Conservation (phyloP, 2,113 vertebrate species). For the Archilochus colubris region DNA sequence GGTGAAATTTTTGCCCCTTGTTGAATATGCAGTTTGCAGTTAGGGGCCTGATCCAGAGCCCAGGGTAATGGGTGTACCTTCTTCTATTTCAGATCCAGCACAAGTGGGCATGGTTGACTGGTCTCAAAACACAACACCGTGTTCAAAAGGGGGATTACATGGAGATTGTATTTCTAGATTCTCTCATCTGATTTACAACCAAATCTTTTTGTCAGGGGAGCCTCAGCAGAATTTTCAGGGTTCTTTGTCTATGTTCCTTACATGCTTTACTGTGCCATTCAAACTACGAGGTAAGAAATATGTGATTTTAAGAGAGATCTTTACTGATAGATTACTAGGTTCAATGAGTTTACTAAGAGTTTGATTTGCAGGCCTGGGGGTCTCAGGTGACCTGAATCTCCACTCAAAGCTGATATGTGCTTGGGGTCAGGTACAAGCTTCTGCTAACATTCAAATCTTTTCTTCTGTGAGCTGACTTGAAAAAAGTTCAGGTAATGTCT, state of each 20-base stretch:
- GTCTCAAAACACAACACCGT: not conserved
- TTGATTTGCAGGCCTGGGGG: not conserved
- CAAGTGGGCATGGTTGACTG: not conserved
- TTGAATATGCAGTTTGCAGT: not conserved
- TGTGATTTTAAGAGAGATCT: not conserved
- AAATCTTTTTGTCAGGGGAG: not conserved
- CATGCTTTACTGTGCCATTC: not conserved
- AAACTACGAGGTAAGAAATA: not conserved
- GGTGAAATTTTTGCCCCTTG: not conserved
- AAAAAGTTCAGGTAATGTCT: not conserved
- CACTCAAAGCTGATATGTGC: rapidly evolving
- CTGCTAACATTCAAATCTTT: not conserved
- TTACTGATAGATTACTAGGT: not conserved
- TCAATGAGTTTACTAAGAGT: not conserved
- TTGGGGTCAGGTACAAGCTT: not conserved
- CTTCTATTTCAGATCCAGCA: not conserved
- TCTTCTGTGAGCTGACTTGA: not conserved
- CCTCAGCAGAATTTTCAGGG: not conserved
- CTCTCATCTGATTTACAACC: not conserved
- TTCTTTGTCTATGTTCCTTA: not conserved
- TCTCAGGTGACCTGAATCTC: not conserved
- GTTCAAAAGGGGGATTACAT: not conserved
- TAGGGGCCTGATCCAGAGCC: not conserved
- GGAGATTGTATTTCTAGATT: not conserved
- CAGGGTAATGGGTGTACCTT: not conserved